These are phyloP conservation scores for Pediacus dermestoides DNA, from an alignment of 2,888 invertebrate genomes.

Conservation along the genomic window DNA sequence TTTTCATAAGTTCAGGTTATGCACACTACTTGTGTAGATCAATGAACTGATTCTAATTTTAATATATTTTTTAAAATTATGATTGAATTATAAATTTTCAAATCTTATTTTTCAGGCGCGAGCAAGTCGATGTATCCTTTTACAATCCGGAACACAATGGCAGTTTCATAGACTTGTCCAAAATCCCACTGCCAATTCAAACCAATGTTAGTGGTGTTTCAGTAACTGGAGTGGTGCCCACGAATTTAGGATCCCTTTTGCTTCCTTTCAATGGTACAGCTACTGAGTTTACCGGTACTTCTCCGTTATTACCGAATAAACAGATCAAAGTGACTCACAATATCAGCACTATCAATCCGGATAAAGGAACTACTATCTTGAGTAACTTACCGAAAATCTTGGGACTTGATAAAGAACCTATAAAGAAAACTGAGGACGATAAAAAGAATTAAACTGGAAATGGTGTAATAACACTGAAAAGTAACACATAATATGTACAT, in stretches of 20 bases:
- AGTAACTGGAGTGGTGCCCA: slow-evolving; percentile 53
- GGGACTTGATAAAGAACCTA: slow-evolving; percentile 22
- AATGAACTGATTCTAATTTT: too few relatives aligned
- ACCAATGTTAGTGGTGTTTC: slow-evolving; percentile 55
- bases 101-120: slow-evolving; percentile 52
- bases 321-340: slow-evolving; percentile 42
- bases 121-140: slow-evolving; percentile 55
- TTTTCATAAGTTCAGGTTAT: too few relatives aligned
- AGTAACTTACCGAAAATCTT: slow-evolving; percentile 31
- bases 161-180: slow-evolving; percentile 52
- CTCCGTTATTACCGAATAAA: slow-evolving; percentile 38
- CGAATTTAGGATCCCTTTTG: slow-evolving; percentile 46
- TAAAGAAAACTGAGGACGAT: neutral
- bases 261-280: slow-evolving; percentile 29
- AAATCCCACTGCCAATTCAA: slow-evolving; percentile 55
- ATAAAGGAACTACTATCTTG: slow-evolving; percentile 34
- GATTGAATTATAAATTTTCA: too few relatives aligned
- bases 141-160: slow-evolving; percentile 53
- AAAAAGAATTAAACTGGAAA: too few relatives aligned
- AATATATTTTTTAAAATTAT: too few relatives aligned
- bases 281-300: slow-evolving; percentile 21
- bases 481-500: too few relatives aligned
- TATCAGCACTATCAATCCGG: slow-evolving; percentile 37
- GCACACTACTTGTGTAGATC: too few relatives aligned
- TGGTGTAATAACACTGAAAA: too few relatives aligned